These are phyloP conservation scores for Dinomys branickii DNA, from an alignment of 2,113 vertebrate species.

Conservation along the genomic window DNA sequence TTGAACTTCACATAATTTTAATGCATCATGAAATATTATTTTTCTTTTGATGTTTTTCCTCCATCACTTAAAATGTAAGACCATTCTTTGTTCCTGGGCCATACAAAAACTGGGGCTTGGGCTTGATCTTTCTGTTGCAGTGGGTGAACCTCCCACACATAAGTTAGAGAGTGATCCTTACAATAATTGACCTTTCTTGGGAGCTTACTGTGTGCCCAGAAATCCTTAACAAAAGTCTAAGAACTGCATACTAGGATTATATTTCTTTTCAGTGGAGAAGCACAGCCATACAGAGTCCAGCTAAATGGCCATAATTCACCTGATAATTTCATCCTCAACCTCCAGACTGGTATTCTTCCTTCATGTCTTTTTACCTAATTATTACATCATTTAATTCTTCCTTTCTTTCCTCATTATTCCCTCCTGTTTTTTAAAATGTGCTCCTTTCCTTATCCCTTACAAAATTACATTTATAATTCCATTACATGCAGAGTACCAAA, in stretches of 20 bases:
- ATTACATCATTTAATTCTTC: neutral
- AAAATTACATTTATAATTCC: slow-evolving; percentile 9
- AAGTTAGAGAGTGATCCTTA: neutral
- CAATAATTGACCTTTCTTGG: neutral
- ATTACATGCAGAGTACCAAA: neutral
- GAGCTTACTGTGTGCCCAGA: neutral
- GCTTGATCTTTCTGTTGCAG: neutral
- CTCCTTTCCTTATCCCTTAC: neutral
- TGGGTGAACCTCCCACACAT: neutral
- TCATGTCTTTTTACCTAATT: neutral
- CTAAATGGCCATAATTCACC: neutral
- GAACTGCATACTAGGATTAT: neutral
- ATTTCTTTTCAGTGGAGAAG: neutral
- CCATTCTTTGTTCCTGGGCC: neutral
- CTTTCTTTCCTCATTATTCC: neutral
- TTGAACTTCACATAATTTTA: neutral
- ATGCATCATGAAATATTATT: neutral
- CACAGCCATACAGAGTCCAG: neutral
- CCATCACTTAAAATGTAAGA: neutral
- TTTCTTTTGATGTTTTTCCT: neutral
- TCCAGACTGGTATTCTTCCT: neutral
- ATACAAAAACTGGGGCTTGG: neutral
- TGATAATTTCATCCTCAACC: neutral
- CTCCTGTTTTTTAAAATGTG: neutral
- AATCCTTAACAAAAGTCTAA: neutral